phyloP scores from a whole-genome alignment of 1,140 invertebrate genomes.

The Archegozetes longisetosus region DNA sequence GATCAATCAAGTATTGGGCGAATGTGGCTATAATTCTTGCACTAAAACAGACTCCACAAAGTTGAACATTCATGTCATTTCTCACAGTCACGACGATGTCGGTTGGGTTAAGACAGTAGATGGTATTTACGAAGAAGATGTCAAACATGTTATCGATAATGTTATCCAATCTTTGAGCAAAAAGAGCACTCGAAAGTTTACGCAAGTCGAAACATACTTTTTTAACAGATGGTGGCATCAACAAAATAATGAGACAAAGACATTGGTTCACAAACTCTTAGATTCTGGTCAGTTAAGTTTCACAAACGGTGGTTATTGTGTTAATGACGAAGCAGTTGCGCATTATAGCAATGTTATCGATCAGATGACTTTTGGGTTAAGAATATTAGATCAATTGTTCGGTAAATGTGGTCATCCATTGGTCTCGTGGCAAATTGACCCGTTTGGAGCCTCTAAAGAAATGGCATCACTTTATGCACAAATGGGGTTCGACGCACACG shows the following conservation, averaged over 20 bases:
- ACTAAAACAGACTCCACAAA: constrained; percentile 24
- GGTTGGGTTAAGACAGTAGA: constrained; percentile 36
- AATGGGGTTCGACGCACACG: constrained; percentile 24
- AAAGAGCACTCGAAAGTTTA: constrained; percentile 44
- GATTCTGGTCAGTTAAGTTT: constrained; percentile 62
- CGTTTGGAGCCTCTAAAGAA: too few relatives aligned
- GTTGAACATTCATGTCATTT: constrained; percentile 33
- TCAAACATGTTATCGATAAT: constrained; percentile 77
- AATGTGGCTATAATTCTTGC: constrained; percentile 39
- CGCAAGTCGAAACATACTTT: constrained; percentile 60
- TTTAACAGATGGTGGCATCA: constrained; percentile 80
- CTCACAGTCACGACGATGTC: constrained; percentile 37
- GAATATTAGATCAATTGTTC: constrained; percentile 39
- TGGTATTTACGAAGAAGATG: constrained; percentile 39
- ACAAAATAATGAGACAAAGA: constrained; percentile 42
- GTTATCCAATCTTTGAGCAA: constrained; percentile 57
- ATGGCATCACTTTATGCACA: too few relatives aligned
- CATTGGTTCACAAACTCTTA: constrained; percentile 29
- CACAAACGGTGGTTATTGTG: constrained; percentile 65
- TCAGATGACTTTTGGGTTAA: constrained; percentile 52
- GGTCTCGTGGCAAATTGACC: too few relatives aligned
- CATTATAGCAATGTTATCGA: constrained; percentile 88
- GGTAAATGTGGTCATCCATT: constrained; percentile 39
- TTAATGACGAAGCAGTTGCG: constrained; percentile 83
- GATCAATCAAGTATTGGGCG: too few relatives aligned